A percentile compares a stretch with the other conserved stretches of the same genome.
Conservation (phyloP, 1,140 invertebrate genomes). For the Drosophila grimshawi region DNA sequence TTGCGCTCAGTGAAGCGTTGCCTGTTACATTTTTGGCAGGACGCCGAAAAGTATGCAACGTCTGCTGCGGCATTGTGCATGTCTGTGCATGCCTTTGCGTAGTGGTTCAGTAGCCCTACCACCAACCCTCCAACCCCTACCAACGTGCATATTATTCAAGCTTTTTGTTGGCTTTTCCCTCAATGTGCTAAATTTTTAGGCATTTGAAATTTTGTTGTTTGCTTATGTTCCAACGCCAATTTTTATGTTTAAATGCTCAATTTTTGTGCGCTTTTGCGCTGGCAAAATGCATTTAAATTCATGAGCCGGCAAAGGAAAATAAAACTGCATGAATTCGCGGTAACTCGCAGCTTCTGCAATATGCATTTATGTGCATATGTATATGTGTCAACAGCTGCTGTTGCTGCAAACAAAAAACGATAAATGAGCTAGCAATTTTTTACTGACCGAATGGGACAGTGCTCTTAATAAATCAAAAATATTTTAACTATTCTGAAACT, state of each 20-base stretch:
- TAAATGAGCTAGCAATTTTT: constrained; percentile 19
- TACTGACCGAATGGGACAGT: background rate
- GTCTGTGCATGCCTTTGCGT: constrained; percentile 14
- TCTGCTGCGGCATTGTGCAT: constrained; percentile 45
- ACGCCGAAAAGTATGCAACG: constrained; percentile 59
- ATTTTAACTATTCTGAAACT: no score
- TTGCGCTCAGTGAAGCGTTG: constrained; percentile 50
- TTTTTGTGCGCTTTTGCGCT: constrained; percentile 3
- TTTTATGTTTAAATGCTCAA: constrained; percentile 33
- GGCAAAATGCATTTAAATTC: constrained; percentile 55
- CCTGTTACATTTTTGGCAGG: constrained; percentile 62
- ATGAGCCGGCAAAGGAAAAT: constrained; percentile 24
- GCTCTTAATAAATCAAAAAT: constrained; percentile 4
- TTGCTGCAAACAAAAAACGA: constrained; percentile 32
- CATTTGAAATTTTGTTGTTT: constrained; percentile 31
- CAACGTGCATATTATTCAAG: constrained; percentile 1
- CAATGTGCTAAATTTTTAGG: constrained; percentile 49
- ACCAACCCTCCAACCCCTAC: background rate
- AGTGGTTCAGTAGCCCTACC: constrained; percentile 9
- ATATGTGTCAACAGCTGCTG: constrained; percentile 59
- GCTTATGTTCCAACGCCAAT: constrained; percentile 9
- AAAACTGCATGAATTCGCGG: constrained; percentile 8
- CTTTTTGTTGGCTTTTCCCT: constrained; percentile 13
- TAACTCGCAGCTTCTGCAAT: constrained; percentile 34
- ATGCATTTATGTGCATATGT: constrained; percentile 38